Base-by-base conservation (phyloP, 2,113 vertebrate genomes). In the Tachycineta bicolor region DNA sequence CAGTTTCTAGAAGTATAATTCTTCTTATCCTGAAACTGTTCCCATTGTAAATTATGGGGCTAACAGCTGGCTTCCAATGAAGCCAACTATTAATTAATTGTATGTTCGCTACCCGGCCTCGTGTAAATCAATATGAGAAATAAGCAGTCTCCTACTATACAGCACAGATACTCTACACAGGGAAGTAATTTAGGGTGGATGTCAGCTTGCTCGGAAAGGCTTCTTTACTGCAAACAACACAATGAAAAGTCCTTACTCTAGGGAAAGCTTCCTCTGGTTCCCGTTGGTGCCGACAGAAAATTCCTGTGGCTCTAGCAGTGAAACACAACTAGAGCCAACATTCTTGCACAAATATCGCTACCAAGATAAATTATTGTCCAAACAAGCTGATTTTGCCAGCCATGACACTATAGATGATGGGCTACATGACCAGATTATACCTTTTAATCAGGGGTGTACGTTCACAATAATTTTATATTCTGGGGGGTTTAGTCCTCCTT, bases 61-160 rank as follows among this genome's bases (percentile, higher is more conserved):
- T 98, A 98, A 98, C 98, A 98, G 97, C 98, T 98, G 98, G 98
- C 97, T 97, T 95, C 97, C 97, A 95, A 94, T 96, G 97, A 98
- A 98, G 97, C 97, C 97, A 97, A 96, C 97, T 98, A 98, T 98
- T 98, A 98, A 98, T 98, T 98, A 98, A 98, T 98, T 98, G 98
- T 98, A 93, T 92, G 96, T 98, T 98, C 98, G 73, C 94, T 97
- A 95, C 97, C 96, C 96, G 82, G 91, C 92, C 96, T 94, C 69
- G 59, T 96, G 97, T 98, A 98, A 98, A 98, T 98, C 98, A 98
- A 96, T 96, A 97, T 97, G 95, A 98, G 96, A 96, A 98, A 98
- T 47, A 97, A 97, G 94, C 95, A 90, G 95, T 94, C 94, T 96
- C 95, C 93, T 91, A 33, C 95, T 94, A 81, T 74, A 92, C 93